Evolutionary conservation across 2,888 invertebrate genomes (phyloP), one percentile per base, ranked within the genome.

Genomic region (Phortica okadai): DNA sequence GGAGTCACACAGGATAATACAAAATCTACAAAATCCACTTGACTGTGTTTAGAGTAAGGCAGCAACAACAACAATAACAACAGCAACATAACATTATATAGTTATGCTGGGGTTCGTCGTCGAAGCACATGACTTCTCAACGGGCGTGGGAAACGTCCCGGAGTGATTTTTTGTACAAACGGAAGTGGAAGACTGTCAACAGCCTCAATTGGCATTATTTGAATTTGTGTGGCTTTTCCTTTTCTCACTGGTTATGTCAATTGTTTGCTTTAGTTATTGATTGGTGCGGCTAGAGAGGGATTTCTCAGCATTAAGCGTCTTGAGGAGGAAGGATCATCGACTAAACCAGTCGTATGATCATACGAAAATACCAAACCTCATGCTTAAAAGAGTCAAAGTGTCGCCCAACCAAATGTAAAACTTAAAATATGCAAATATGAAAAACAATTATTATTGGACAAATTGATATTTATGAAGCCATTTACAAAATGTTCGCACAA

Each of bases 401-500:
- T 33, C 33, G 33, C 33, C 33, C 33, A 33, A 33, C 33, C 33
- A 33, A 33, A 33, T 33, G 33, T 33, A 33, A 33, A 33, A 33
- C 79, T 59, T 75, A 79, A 81, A 78, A 76, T 79, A 78, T 79
- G 79, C 78, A 80, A 78, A 75, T 78, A 45, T 62, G 62, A 14
- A 54, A 73, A 80, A 87, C 87, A 86, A 86, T 89, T 88, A 89
- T 88, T 89, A 87, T 87, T 88, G 85, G 82, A 84, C 86, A 88
- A 89, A 89, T 87, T 88, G 88, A 87, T 88, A 87, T 89, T 89
- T 89, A 89, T 89, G 89, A 88, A 89, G 88, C 87, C 88, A 89
- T 89, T 89, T 89, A 88, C 86, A 83, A 88, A 89, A 89, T 89
- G 89, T 87, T 88, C 81, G 82, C 83, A 84, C 82, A 85, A 86